Percentiles rank a stretch among this genome's conserved stretches.
Evolutionary conservation across 2,888 invertebrate species (phyloP).

Genomic region (Yponomeuta malinellus): DNA sequence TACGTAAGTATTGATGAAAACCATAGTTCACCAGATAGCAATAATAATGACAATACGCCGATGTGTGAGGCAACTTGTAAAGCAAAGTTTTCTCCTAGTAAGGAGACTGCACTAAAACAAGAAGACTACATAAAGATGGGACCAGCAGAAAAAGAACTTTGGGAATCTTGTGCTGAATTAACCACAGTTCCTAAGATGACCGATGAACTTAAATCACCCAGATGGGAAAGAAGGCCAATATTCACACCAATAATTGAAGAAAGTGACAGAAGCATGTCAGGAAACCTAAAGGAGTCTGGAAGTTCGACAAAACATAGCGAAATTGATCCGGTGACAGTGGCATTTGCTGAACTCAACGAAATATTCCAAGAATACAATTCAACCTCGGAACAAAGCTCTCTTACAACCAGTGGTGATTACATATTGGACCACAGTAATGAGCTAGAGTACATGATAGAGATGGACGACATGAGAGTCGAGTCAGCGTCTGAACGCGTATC

Average conservation of each 20-base stretch:
- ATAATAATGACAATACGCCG: slow-evolving; percentile 42
- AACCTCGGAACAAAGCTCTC: slow-evolving; percentile 41
- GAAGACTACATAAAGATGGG: slow-evolving; percentile 53
- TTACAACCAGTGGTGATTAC: slow-evolving; percentile 31
- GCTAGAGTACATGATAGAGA: slow-evolving; percentile 31
- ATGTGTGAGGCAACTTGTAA: slow-evolving; percentile 36
- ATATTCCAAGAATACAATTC: slow-evolving; percentile 56
- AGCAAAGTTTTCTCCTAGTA: slow-evolving; percentile 37
- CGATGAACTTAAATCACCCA: slow-evolving; percentile 41
- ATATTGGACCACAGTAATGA: slow-evolving; percentile 27
- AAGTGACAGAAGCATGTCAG: slow-evolving; percentile 50
- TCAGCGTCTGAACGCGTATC: slow-evolving; percentile 63
- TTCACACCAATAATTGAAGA: slow-evolving; percentile 68
- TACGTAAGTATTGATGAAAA: slow-evolving; percentile 73
- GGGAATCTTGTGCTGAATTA: slow-evolving; percentile 51
- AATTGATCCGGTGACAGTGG: slow-evolving; percentile 56
- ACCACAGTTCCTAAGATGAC: slow-evolving; percentile 33
- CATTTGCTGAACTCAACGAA: slow-evolving; percentile 66
- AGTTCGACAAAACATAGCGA: slow-evolving; percentile 27
- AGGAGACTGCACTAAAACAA: slow-evolving; percentile 30
- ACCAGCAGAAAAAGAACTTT: slow-evolving; percentile 65
- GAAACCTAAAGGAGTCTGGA: slow-evolving; percentile 39
- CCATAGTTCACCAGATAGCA: slow-evolving; percentile 60
- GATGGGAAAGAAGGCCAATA: slow-evolving; percentile 44
- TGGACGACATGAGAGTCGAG: slow-evolving; percentile 52